These are phyloP conservation scores for Pampusana beccarii DNA, from an alignment of 2,113 vertebrate genomes.

Conservation along the genomic window DNA sequence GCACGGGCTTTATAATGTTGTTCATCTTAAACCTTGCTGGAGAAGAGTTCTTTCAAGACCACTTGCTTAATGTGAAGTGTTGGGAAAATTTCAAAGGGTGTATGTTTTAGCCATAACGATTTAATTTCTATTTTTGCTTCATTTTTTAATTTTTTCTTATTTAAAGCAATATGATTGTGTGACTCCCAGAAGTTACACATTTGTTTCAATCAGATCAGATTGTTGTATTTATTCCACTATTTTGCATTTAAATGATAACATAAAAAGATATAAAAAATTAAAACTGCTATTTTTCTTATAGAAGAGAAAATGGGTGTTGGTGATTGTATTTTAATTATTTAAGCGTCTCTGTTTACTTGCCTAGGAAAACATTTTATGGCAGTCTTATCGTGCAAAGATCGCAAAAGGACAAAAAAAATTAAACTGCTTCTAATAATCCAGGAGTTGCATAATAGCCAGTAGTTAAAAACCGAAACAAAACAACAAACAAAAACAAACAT, in stretches of 20 bases:
- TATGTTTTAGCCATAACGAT: constrained; percentile 78
- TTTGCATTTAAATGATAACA: constrained; percentile 89
- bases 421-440: constrained; percentile 88
- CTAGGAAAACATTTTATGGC: constrained; percentile 85
- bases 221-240: constrained; percentile 91
- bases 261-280: constrained; percentile 89
- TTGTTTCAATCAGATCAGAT: constrained; percentile 90
- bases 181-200: constrained; percentile 84
- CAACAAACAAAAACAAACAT: constrained; percentile 83
- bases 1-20: constrained; percentile 68
- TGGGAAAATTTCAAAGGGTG: constrained; percentile 75
- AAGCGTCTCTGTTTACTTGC: constrained; percentile 90
- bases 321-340: constrained; percentile 92
- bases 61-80: constrained; percentile 81
- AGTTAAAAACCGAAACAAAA: constrained; percentile 81
- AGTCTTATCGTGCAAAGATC: constrained; percentile 85
- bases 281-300: constrained; percentile 92
- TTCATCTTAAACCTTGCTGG: constrained; percentile 75
- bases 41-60: constrained; percentile 77
- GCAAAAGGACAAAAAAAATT: constrained; percentile 79
- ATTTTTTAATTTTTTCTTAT: constrained; percentile 82
- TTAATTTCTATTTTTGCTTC: constrained; percentile 74
- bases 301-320: constrained; percentile 86
- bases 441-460: constrained; percentile 93
- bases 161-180: constrained; percentile 92